Evolutionary conservation across 2,888 invertebrate genomes (phyloP), one percentile per base, ranked within the genome.

Genomic region (Drosophila rellima): DNA sequence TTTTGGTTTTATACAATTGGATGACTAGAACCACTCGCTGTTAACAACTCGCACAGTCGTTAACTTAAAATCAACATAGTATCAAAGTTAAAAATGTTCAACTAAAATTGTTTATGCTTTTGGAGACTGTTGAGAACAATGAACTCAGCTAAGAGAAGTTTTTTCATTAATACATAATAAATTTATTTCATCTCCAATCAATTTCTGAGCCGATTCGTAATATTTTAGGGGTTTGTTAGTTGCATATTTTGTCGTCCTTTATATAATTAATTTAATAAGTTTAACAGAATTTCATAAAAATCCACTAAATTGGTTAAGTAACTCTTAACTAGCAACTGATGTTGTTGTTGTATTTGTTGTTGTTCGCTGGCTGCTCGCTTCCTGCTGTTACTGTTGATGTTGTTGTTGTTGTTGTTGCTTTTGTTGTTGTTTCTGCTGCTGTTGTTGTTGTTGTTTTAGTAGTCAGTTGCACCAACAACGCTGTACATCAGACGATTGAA

Each of bases 401-500:
- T 61, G 48, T 40, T 64, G 64, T 47, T 74, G 69, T 29, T 59
- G 66, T 33, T 74, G 26, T 2, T 26, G 26, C 26, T 26, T 7
- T 26, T 7, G 26, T 7, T 26, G 59, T 35, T 72, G 59, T 23
- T 64, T 60, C 6, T 73, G 66, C 26, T 73, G 60, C 44, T 62
- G 60, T 62, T 72, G 57, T 35, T 71, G 64, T 61, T 64, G 70
- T 54, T 73, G 45, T 35, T 71, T 55, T 94, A 94, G 87, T 94
- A 94, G 79, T 95, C 95, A 70, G 95, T 95, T 93, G 96, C 96
- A 82, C 96, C 96, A 92, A 97, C 94, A 82, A 98, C 97, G 94
- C 96, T 96, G 94, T 96, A 96, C 97, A 97, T 97, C 92, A 98
- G 95, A 92, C 97, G 96, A 93, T 96, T 97, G 94, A 98, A 98